Evolutionary conservation across 2,888 invertebrate genomes (phyloP), one percentile per base, ranked within the genome.

Genomic region (Falcaria lacertinaria): DNA sequence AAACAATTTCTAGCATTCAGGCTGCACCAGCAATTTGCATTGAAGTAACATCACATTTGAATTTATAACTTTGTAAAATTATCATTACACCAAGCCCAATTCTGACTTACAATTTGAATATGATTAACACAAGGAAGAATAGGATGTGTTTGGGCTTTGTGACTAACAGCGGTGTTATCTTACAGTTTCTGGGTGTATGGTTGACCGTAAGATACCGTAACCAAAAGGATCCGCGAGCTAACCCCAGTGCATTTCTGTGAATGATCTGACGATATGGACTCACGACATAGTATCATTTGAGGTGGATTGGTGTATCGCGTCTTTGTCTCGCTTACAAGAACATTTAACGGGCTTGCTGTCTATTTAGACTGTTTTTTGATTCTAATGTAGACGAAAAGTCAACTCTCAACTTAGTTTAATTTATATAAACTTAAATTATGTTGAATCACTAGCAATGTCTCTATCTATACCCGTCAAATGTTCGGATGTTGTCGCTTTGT

Each of bases 231-330:
- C 98, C 98, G 71, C 92, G 96, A 68, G 97, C 96, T 91, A 96
- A 97, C 91, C 97, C 98, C 76, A 97, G 97, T 91, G 98, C 97
- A 91, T 98, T 98, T 91, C 95, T 98, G 84, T 98, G 96, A 95
- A 93, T 91, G 87, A 73, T 73, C 74, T 77, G 77, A 75, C 66
- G 71, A 70, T 63, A 65, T 68, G 83, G 82, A 73, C 64, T 66
- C 60, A 48, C 65, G 51, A 54, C 68, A 66, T 71, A 71, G 54
- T 69, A 68, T 74, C 65, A 71, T 62, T 64, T 73, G 78, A 89
- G 89, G 88, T 88, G 87, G 85, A 74, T 79, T 74, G 74, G 80
- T 74, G 74, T 78, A 75, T 60, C 53, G 72, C 71, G 73, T 74
- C 68, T 58, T 61, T 57, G 47, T 54, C 44, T 53, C 48, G 58